Conservation (phyloP, 2,888 invertebrate species). For the Esperia sulphurella region DNA sequence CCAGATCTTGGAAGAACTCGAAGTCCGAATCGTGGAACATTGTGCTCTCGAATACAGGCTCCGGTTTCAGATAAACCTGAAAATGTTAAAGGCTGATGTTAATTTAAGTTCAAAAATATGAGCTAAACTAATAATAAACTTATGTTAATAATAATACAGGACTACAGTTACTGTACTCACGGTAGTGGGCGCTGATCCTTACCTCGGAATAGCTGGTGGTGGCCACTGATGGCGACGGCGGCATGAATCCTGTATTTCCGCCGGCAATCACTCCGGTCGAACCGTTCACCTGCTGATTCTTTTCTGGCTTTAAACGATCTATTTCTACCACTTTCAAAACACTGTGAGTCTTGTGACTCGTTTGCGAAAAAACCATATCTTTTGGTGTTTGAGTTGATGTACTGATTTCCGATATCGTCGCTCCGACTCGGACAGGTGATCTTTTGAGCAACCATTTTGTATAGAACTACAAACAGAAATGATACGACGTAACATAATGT, state of each 20-base stretch:
- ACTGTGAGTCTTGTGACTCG: constrained; percentile 71
- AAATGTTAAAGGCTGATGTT: constrained; percentile 45
- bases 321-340: constrained; percentile 76
- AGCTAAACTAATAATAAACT: constrained; percentile 42
- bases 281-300: constrained; percentile 62
- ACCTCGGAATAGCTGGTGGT: constrained; percentile 68
- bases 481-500: constrained; percentile 78
- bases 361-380: constrained; percentile 78
- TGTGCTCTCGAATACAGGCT: constrained; percentile 60
- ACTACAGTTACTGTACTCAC: constrained; percentile 54
- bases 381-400: constrained; percentile 64
- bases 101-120: constrained; percentile 26
- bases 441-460: constrained; percentile 78
- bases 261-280: constrained; percentile 58
- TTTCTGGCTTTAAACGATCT: constrained; percentile 72
- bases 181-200: constrained; percentile 42
- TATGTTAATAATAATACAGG: constrained; percentile 31
- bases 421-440: constrained; percentile 75
- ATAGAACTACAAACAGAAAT: constrained; percentile 79
- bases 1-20: constrained; percentile 86
- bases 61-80: constrained; percentile 71
- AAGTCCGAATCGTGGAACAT: constrained; percentile 75
- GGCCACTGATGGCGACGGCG: constrained; percentile 43
- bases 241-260: constrained; percentile 45
- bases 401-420: constrained; percentile 72